phyloP scores from a whole-genome alignment of 2,888 invertebrate species.

The Scrobipalpa atriplicella region DNA sequence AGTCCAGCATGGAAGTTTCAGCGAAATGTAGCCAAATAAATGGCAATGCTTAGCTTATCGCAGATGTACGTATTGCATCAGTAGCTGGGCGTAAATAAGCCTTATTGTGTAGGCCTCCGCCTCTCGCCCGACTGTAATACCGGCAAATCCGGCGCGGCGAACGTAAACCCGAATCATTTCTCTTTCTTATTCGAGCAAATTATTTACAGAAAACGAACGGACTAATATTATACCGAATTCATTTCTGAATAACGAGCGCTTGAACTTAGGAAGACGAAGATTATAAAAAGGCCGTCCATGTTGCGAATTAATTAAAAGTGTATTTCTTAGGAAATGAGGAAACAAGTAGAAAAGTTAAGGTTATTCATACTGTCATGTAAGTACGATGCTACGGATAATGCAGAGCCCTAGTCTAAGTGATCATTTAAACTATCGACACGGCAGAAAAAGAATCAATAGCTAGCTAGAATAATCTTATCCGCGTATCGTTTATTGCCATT shows the following conservation, averaged over 20 bases:
- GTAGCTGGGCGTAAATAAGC: constrained; percentile 18
- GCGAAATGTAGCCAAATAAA: not conserved
- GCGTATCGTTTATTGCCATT: too few species aligned
- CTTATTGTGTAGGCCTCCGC: constrained; percentile 16
- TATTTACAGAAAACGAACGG: constrained; percentile 21
- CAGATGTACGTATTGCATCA: constrained; percentile 1
- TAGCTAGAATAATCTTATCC: too few species aligned
- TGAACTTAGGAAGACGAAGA: not conserved
- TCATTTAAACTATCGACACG: too few species aligned
- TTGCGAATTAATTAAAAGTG: constrained; percentile 1
- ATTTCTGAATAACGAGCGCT: constrained; percentile 4
- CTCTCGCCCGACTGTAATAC: constrained; percentile 27
- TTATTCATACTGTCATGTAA: not conserved
- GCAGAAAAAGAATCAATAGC: too few species aligned
- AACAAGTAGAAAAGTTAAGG: not conserved
- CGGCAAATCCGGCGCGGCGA: constrained; percentile 28
- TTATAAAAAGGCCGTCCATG: not conserved
- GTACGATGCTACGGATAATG: too few species aligned
- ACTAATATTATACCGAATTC: constrained; percentile 13
- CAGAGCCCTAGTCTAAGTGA: too few species aligned
- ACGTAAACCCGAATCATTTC: constrained; percentile 21
- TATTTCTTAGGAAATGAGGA: not conserved
- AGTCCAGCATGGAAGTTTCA: too few species aligned
- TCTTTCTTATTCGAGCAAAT: constrained; percentile 25
- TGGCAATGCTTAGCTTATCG: not conserved